A percentile compares a stretch with the other conserved stretches of the same genome.
Evolutionary conservation across 2,113 vertebrate species (phyloP).

Genomic region (Atrichornis clamosus): DNA sequence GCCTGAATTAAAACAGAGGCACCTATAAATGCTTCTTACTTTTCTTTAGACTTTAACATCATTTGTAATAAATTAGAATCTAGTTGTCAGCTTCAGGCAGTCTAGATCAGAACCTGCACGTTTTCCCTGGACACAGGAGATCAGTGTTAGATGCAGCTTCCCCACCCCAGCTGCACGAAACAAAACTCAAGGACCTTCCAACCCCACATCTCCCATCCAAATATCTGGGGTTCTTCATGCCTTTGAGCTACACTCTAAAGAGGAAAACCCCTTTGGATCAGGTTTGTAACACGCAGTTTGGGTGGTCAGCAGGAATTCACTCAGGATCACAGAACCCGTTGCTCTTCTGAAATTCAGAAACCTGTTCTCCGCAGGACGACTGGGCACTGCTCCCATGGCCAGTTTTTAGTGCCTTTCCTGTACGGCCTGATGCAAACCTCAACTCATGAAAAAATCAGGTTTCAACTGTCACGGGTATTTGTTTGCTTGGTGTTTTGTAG

Average conservation of each 20-base stretch:
- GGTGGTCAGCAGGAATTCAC: background rate
- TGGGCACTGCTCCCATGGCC: too few species aligned
- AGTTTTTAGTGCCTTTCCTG: too few species aligned
- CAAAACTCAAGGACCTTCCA: background rate
- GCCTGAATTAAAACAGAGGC: background rate
- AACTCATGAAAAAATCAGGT: too few species aligned
- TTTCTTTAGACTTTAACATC: background rate
- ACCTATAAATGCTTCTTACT: background rate
- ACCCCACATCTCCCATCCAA: background rate
- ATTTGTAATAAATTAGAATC: background rate
- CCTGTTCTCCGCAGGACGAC: too few species aligned
- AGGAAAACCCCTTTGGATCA: background rate
- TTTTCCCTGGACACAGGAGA: background rate
- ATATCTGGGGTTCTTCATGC: background rate
- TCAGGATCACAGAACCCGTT: background rate
- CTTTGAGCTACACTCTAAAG: background rate
- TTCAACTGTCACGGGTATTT: too few species aligned
- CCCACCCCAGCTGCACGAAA: background rate
- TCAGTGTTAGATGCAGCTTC: rapidly evolving
- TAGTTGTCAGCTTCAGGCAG: background rate
- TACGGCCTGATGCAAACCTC: too few species aligned
- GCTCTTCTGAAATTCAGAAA: too few species aligned
- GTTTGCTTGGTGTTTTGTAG: too few species aligned
- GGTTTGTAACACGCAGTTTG: background rate
- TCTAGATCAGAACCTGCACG: background rate